Conservation (phyloP, 2,113 vertebrate genomes). For the Grammomys surdaster region DNA sequence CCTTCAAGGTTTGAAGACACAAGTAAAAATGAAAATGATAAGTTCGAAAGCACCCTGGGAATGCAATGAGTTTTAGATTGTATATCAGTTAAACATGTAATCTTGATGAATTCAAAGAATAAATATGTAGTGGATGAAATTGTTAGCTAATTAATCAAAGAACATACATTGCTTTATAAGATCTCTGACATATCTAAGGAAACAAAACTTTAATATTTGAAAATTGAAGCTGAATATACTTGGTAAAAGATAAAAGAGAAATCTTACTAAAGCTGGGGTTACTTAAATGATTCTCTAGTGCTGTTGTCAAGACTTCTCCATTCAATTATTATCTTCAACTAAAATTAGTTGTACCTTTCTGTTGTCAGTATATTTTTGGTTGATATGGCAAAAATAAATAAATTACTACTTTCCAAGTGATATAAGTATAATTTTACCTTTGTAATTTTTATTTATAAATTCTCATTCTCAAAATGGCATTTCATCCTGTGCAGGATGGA, state of each 20-base stretch:
- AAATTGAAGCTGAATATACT: background rate
- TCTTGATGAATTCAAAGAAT: background rate
- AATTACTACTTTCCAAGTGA: background rate
- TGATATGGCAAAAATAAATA: background rate
- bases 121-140: background rate
- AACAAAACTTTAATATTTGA: background rate
- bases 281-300: background rate
- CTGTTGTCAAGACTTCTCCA: background rate
- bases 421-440: background rate
- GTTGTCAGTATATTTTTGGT: background rate
- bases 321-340: background rate
- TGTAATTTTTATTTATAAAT: background rate
- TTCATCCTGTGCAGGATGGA: constrained; percentile 3
- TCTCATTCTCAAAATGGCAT: background rate
- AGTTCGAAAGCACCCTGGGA: background rate
- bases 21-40: background rate
- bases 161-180: background rate
- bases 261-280: background rate
- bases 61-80: background rate
- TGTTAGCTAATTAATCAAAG: background rate
- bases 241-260: background rate
- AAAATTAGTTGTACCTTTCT: background rate
- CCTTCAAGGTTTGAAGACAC: background rate
- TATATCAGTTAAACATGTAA: background rate
- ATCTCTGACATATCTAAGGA: background rate